A percentile compares a stretch with the other conserved stretches of the same genome.
These are phyloP conservation scores for Julus scanicus DNA, from an alignment of 2,888 invertebrate species.

Conservation along the genomic window DNA sequence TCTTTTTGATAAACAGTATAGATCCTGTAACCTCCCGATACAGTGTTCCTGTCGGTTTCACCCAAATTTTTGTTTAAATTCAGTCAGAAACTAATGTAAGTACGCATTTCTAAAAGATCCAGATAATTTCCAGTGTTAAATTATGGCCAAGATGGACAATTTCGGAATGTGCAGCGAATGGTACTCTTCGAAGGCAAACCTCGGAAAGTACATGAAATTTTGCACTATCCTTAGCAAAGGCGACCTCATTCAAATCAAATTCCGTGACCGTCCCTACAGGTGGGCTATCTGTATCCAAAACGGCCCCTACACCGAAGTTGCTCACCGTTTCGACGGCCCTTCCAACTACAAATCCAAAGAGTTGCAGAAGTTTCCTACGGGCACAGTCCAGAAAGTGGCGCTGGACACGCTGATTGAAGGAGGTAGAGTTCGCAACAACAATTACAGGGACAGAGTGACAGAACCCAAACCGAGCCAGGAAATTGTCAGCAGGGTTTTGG, in stretches of 20 bases:
- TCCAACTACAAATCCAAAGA: not conserved
- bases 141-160: not conserved
- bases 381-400: not conserved
- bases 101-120: too few relatives aligned
- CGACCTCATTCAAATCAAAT: not conserved
- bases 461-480: not conserved
- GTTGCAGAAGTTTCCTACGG: not conserved
- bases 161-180: not conserved
- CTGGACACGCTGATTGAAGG: not conserved
- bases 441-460: not conserved
- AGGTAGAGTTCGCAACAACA: not conserved
- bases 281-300: not conserved
- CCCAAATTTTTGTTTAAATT: too few relatives aligned
- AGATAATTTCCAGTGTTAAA: too few relatives aligned
- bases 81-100: too few relatives aligned
- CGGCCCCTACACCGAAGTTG: not conserved
- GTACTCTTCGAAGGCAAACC: not conserved
- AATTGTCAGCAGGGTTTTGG: not conserved
- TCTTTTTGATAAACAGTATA: too few relatives aligned
- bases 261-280: not conserved
- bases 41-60: too few relatives aligned
- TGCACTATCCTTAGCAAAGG: not conserved
- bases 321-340: not conserved
- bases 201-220: not conserved
- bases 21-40: too few relatives aligned